A percentile compares a stretch with the other conserved stretches of the same genome.
phyloP scores from a whole-genome alignment of 2,888 invertebrate genomes.

The Caenorhabditis sulstoni region DNA sequence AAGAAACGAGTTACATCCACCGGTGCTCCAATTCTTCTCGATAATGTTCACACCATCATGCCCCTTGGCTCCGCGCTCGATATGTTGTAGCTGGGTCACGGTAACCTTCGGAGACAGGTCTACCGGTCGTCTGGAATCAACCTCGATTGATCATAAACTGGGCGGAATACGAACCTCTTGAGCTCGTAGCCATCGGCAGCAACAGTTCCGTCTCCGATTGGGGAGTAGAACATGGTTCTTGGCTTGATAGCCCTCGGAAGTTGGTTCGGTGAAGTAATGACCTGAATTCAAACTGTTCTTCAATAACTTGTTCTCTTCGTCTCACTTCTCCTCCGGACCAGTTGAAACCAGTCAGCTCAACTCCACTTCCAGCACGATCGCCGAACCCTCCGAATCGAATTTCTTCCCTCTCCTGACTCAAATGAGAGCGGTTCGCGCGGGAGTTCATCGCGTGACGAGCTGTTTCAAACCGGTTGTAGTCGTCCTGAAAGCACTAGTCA shows the following conservation, averaged over 20 bases:
- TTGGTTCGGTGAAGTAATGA: conserved; percentile 72
- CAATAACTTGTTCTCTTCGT: not conserved
- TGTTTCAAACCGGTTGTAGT: conserved; percentile 79
- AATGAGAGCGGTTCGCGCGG: conserved; percentile 35
- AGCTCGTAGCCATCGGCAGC: conserved; percentile 79
- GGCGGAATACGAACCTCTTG: conserved; percentile 65
- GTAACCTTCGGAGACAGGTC: conserved; percentile 78
- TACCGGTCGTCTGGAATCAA: conserved; percentile 67
- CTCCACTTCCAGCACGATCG: conserved; percentile 78
- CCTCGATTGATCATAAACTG: too few relatives aligned
- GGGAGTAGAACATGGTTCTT: conserved; percentile 78
- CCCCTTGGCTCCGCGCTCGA: conserved; percentile 75
- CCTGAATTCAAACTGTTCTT: conserved; percentile 57
- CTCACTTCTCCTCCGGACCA: conserved; percentile 79
- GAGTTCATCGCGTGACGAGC: conserved; percentile 64
- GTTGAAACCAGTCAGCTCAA: conserved; percentile 74
- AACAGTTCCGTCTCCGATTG: conserved; percentile 77
- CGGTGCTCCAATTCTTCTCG: conserved; percentile 77
- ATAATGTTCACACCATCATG: conserved; percentile 75
- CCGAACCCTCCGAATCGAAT: conserved; percentile 78
- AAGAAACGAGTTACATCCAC: conserved; percentile 61
- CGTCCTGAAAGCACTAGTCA: conserved; percentile 69
- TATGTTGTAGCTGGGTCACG: conserved; percentile 77
- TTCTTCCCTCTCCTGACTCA: conserved; percentile 66
- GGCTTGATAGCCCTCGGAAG: conserved; percentile 75